These are phyloP conservation scores for Proisotoma minuta DNA, from an alignment of 2,888 invertebrate species.

Conservation along the genomic window DNA sequence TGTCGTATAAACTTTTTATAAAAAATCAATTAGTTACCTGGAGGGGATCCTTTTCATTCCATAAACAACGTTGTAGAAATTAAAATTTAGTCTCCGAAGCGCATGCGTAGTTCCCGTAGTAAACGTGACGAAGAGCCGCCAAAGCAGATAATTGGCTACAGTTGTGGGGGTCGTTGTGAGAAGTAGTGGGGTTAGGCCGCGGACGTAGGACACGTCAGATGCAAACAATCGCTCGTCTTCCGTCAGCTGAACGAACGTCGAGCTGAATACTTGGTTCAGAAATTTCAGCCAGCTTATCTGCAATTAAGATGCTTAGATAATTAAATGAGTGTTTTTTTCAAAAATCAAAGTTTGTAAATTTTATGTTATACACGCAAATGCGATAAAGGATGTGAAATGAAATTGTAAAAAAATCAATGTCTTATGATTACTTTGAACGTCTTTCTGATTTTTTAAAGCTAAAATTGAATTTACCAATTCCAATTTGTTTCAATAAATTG, in stretches of 20 bases:
- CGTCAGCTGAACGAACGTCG: conserved; percentile 20
- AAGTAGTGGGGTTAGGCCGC: conserved; percentile 18
- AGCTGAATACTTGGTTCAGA: conserved; percentile 19
- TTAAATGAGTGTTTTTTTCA: no score
- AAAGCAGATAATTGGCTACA: conserved; percentile 29
- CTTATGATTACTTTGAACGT: no score
- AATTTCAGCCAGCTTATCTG: conserved; percentile 17
- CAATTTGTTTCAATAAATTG: no score
- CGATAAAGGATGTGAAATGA: no score
- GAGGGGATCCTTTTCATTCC: conserved; percentile 24
- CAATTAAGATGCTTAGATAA: neutral
- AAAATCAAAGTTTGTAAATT: no score
- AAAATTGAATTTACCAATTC: no score
- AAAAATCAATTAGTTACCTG: neutral
- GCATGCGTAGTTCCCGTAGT: conserved; percentile 28
- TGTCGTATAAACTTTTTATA: no score
- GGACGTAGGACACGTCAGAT: conserved; percentile 26
- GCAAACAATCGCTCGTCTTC: conserved; percentile 22
- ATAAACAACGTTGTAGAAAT: conserved; percentile 26
- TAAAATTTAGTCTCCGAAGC: conserved; percentile 25
- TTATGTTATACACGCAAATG: no score
- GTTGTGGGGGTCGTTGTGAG: conserved; percentile 23
- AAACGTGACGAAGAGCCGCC: conserved; percentile 29
- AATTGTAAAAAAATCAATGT: no score
- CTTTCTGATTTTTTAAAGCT: no score